Base-by-base conservation (phyloP, 2,113 vertebrate genomes). In the Sylvia atricapilla region DNA sequence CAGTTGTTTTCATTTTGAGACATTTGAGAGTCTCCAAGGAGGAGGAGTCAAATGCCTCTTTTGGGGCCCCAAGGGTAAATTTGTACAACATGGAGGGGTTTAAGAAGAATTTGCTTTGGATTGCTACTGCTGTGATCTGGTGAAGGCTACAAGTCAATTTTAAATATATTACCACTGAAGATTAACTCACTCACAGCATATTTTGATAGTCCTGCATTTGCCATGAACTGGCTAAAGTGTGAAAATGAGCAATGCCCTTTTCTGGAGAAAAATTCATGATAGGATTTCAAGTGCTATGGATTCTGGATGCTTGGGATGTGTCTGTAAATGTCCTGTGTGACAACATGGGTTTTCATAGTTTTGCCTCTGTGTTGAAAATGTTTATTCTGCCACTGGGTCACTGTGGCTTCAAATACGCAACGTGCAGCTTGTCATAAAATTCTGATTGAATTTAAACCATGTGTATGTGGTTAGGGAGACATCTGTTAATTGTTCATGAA, bases 401-500 rank as follows among this genome's bases (percentile, higher is more conserved):
- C 60, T 0, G 0, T 58, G 72, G 47, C n/a, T 89, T 90, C 68
- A 78, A 46, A 81, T 53, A 46, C 7, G 44, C 24, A 13, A 70
- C 0, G 3, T 83, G 59, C 8, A 60, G 52, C 68, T 94, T 72
- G 83, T 93, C 90, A 82, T 96, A 95, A 96, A 96, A 95, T 70
- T 85, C 59, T 87, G 85, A 94, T 78, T 87, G 86, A 94, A 96
- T 94, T 89, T 72, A 89, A 95, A 59, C 87, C 62, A 4, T 73
- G 47, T 93, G 90, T 68, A 21, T 95, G 93, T 70, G 41, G 74
- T 95, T 92, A 94, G 79, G 55, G 87, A 96, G 94, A 82, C 96
- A 95, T 94, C 95, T 90, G 84, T 91, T 96, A 96, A 96, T 96
- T 97, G 62, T 58, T 87, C 72, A 53, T 56, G 25, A 95, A 87